Evolutionary conservation across 2,888 invertebrate genomes (phyloP).

Genomic region (Nomada lathburiana): DNA sequence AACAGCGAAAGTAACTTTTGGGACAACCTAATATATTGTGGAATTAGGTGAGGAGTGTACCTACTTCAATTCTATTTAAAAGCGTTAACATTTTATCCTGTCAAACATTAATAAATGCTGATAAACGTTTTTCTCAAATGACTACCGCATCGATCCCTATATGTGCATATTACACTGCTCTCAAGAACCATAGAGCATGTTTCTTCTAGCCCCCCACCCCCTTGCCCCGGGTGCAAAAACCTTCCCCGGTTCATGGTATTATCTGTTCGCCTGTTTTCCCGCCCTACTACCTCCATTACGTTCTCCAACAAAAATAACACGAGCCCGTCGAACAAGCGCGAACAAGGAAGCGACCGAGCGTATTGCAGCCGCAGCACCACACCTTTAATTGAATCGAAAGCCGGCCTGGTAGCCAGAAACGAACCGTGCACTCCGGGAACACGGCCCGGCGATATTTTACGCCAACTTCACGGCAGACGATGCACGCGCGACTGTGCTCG

Average conservation of each 20-base stretch:
- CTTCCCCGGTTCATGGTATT: no score
- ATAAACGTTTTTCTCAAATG: no score
- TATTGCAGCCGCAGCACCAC: not conserved
- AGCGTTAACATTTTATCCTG: no score
- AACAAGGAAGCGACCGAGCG: conserved; percentile 40
- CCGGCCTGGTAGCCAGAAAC: conserved; percentile 57
- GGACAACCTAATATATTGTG: no score
- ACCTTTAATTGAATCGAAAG: conserved; percentile 66
- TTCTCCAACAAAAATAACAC: not conserved
- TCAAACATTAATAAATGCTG: no score
- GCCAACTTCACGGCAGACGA: conserved; percentile 39
- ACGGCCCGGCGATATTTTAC: conserved; percentile 62
- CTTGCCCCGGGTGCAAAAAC: no score
- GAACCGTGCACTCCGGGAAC: conserved; percentile 45
- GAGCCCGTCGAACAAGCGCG: not conserved
- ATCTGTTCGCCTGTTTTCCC: not conserved
- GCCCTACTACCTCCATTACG: not conserved
- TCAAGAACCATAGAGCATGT: not conserved
- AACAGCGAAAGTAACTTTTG: no score
- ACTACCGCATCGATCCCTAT: no score
- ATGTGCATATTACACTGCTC: no score
- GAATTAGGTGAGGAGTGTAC: no score
- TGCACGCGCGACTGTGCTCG: conserved; percentile 43
- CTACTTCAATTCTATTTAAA: no score
- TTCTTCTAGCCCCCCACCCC: not conserved